phyloP scores from a whole-genome alignment of 2,113 vertebrate species.

The Odocoileus virginianus region DNA sequence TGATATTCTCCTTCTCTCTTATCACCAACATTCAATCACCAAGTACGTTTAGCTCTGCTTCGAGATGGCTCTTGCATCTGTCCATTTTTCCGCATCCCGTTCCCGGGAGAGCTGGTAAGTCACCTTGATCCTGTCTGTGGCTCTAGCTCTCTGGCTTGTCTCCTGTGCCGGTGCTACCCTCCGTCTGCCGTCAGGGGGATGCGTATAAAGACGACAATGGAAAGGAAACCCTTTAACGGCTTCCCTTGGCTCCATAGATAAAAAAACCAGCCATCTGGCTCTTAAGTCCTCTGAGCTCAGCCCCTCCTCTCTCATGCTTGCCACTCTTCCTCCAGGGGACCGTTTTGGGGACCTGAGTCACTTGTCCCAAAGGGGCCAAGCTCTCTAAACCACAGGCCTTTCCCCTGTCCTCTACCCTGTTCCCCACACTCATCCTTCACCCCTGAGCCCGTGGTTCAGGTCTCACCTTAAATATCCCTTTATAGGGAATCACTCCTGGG shows the following conservation, averaged over 20 bases:
- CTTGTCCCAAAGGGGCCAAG: neutral
- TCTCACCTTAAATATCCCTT: neutral
- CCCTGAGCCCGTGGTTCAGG: neutral
- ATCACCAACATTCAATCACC: no score
- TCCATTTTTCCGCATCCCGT: no score
- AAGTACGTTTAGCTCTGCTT: neutral
- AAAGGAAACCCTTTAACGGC: neutral
- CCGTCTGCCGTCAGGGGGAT: neutral
- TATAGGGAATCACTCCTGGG: neutral
- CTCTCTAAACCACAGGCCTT: neutral
- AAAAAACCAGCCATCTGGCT: neutral
- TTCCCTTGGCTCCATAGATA: neutral
- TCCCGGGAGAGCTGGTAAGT: neutral
- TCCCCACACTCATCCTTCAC: neutral
- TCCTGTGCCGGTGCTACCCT: rapidly evolving
- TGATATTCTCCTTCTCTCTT: neutral
- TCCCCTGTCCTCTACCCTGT: rapidly evolving
- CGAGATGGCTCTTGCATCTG: no score
- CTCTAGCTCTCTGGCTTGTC: neutral
- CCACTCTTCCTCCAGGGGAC: no score
- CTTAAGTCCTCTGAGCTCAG: neutral
- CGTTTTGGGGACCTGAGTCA: rapidly evolving
- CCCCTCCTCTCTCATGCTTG: neutral
- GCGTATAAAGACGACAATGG: neutral
- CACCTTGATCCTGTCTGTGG: neutral